Evolutionary conservation across 2,888 invertebrate genomes (phyloP), one percentile per base, ranked within the genome.

Genomic region (Ormyrus pomaceus): DNA sequence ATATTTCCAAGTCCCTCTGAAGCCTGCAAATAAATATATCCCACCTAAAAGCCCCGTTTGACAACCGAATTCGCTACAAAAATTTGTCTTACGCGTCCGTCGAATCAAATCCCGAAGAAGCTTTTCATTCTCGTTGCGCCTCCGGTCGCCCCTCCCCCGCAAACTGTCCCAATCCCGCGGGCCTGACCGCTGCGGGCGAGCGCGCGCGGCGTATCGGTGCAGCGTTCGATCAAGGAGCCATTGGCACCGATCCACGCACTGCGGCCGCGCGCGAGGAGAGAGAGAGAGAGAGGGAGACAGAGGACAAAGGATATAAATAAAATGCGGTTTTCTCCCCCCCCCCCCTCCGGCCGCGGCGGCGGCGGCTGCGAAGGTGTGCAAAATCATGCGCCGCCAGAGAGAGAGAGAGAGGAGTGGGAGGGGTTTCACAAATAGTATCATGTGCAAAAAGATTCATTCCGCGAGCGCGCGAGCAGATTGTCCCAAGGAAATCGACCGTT

Each of bases 271-370:
- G 9, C 59, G 19, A 19, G 19, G 19, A 10, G 73, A 5, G 55
- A 72, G 45, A 62, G 53, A 61, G 34, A 19, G 19, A 19, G 19
- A 19, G 19, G 19, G 19, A 19, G 19, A 19, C 19, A 19, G 53
- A 53, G 62, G 45, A 65, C 64, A 73, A 59, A 70, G 53, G 77
- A 70, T 78, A 78, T 73, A 79, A 79, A 79, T 79, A 79, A 79
- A 79, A 73, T 56, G 53, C 66, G 68, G 68, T 66, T 65, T 48
- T 75, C 58, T 13, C 56, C 6, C 34, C 7, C 11, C 11, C 48
- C 45, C n/a, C 46, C 51, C 6, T 55, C 11, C 10, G 19, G 19
- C 19, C 19, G 19, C 19, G 13, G 13, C 0, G 13, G 13, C 0
- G 13, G 13, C 13, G 19, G 19, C 19, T 2, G n/a, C 34, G 48